Evolutionary conservation across 2,797 vertebrate genomes (phyloP).

Genomic region (Phrynocephalus guinanensis): DNA sequence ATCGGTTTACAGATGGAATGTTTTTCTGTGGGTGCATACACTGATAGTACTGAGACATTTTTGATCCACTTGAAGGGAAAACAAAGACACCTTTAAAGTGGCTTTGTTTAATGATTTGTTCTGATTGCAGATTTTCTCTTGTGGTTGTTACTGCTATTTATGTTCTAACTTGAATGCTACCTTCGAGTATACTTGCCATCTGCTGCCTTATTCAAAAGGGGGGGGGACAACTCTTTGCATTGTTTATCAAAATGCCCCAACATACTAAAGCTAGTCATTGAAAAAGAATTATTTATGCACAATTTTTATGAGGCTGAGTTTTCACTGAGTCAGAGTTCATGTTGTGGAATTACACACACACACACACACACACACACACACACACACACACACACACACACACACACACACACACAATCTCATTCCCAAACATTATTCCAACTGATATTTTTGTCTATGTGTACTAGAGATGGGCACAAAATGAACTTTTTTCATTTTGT

Average conservation of each 20-base stretch:
- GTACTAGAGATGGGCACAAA: too few species aligned
- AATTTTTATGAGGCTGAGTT: not conserved
- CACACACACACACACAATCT: too few species aligned
- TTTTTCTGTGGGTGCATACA: too few species aligned
- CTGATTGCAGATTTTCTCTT: constrained; percentile 53
- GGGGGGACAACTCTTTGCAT: constrained; percentile 27
- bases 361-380: too few species aligned
- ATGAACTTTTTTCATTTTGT: too few species aligned
- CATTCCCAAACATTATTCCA: too few species aligned
- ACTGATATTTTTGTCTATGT: too few species aligned
- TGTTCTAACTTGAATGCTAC: constrained; percentile 51
- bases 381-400: too few species aligned
- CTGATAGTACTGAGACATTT: constrained; percentile 8
- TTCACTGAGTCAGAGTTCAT: not conserved
- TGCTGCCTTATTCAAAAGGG: constrained; percentile 59
- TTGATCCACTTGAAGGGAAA: constrained; percentile 35
- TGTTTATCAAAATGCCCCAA: constrained; percentile 47
- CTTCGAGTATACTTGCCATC: constrained; percentile 66
- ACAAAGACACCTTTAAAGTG: constrained; percentile 30
- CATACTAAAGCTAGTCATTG: not conserved
- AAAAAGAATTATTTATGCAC: not conserved
- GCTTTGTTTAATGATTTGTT: constrained; percentile 58
- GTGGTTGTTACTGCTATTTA: constrained; percentile 66
- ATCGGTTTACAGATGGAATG: too few species aligned
- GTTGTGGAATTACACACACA: too few species aligned